phyloP scores from a whole-genome alignment of 1,140 invertebrate genomes.

The Papilio polyxenes region DNA sequence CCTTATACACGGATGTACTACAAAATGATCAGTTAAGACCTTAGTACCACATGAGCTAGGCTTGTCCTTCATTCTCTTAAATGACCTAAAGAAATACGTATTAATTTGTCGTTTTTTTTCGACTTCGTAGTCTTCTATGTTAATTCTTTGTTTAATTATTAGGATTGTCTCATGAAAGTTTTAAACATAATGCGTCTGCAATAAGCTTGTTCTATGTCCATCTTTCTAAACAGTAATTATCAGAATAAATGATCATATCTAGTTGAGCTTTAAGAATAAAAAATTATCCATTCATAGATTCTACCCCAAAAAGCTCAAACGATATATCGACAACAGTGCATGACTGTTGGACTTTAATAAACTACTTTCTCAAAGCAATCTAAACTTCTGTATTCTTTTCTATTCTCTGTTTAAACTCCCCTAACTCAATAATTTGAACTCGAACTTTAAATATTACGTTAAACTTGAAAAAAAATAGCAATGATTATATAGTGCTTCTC shows the following conservation, averaged over 20 bases:
- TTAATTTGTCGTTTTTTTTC: not conserved
- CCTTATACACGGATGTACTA: slow-evolving; percentile 1
- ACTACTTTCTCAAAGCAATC: too few species aligned
- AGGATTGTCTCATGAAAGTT: not conserved
- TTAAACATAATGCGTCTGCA: too few species aligned
- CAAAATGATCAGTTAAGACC: not conserved
- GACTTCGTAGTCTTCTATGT: not conserved
- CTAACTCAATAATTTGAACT: not conserved
- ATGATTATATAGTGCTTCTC: not conserved
- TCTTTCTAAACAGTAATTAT: not conserved
- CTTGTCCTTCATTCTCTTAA: not conserved
- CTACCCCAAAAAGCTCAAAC: not conserved
- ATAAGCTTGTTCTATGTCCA: not conserved
- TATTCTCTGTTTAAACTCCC: too few species aligned
- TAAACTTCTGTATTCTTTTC: too few species aligned
- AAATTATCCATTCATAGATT: not conserved
- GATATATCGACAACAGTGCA: not conserved
- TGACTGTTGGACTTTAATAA: not conserved
- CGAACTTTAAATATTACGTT: not conserved
- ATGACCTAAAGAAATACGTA: not conserved
- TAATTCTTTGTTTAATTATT: not conserved
- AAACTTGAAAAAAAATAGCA: not conserved
- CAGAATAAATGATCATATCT: not conserved
- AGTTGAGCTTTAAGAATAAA: not conserved
- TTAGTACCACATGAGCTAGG: not conserved